Conservation (phyloP, 2,113 vertebrate species). For the Chaetorhynchus papuensis region DNA sequence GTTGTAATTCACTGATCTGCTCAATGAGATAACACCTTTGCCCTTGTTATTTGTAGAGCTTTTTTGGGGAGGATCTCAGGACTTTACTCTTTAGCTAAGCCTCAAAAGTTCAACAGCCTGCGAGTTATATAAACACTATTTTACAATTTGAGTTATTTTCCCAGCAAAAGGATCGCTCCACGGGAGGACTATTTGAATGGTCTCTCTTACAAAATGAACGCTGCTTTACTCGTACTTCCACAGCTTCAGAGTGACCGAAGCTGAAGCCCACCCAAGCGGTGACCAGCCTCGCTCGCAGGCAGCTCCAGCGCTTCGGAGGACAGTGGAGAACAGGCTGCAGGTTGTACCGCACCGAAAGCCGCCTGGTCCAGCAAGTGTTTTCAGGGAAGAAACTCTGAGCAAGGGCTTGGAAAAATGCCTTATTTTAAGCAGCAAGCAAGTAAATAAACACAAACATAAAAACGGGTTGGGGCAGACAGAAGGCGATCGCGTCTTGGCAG, state of each 20-base stretch:
- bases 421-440: not conserved
- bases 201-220: not conserved
- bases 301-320: not conserved
- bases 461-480: not conserved
- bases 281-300: not conserved
- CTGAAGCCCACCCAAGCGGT: not conserved
- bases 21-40: not conserved
- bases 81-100: conserved; percentile 48
- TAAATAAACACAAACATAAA: not conserved
- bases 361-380: not conserved
- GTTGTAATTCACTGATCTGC: not conserved
- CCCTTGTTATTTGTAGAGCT: not conserved
- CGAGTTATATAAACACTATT: conserved; percentile 50
- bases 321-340: not conserved
- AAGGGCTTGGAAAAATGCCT: not conserved
- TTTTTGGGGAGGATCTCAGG: not conserved
- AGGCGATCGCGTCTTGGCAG: not conserved
- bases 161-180: not conserved
- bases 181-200: not conserved
- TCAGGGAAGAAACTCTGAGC: not conserved
- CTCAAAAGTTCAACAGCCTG: conserved; percentile 44
- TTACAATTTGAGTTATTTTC: conserved; percentile 6
- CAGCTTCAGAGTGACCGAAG: not conserved
- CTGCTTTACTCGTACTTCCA: not conserved
- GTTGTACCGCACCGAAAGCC: not conserved